Evolutionary conservation across 2,797 vertebrate genomes (phyloP), one percentile per base, ranked within the genome.

Genomic region (Meda fulgida): DNA sequence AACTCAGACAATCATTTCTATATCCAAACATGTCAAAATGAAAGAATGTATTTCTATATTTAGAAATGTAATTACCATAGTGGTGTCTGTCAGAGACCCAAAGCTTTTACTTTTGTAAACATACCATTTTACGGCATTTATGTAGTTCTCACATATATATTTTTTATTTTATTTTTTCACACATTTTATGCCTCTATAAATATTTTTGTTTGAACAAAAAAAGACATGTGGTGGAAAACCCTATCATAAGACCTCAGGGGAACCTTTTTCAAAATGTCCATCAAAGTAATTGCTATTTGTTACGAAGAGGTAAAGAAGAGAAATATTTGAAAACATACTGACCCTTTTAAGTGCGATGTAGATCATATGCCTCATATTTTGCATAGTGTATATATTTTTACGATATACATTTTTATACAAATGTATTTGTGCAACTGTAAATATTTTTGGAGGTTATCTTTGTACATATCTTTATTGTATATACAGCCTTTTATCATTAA

Each of bases 321-420:
- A 69, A 69, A 66, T 26, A 23, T 46, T 31, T 78, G 10, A 43
- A 71, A 78, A 3, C 16, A 21, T 46, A 72, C 16, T 81, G 75
- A 80, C 23, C 70, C 10, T 46, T 69, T 55, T 43, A 53, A 80
- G 31, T 72, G 36, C 38, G 26, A 77, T 90, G 89, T 92, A 92
- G 66, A 94, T 92, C 94, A 92, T 94, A 94, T 93, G 95, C 95
- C 93, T 94, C 94, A 93, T 92, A 90, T 96, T 96, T 96, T 96
- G 95, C 95, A 96, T 94, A 95, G 94, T 96, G 94, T 96, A 96
- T 95, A 96, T 96, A 97, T 90, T 90, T 86, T 88, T 87, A 85
- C 82, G 72, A 92, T 87, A 95, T 95, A 91, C 94, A 95, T 93
- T 94, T 92, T 92, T 96, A 95, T 96, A 95, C 94, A 96, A 95